phyloP scores from a whole-genome alignment of 1,140 invertebrate genomes.

The Glomeris maerens region DNA sequence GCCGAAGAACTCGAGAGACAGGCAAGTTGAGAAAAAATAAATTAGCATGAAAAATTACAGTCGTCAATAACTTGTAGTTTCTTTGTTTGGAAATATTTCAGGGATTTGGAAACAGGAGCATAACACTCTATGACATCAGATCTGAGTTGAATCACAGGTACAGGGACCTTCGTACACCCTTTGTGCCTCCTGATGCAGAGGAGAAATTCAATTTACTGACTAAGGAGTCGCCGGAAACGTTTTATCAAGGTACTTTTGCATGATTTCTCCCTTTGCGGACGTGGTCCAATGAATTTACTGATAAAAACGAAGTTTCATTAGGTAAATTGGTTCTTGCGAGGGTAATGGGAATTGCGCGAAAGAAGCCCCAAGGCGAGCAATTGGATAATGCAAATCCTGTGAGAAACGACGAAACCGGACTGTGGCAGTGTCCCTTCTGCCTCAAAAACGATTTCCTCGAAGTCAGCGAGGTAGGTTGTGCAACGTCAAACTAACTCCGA shows the following conservation, averaged over 20 bases:
- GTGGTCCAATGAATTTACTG: background rate
- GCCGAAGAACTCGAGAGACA: slow-evolving; percentile 92
- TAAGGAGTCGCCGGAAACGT: slow-evolving; percentile 89
- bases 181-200: slow-evolving; percentile 60
- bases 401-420: slow-evolving; percentile 76
- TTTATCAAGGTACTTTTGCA: slow-evolving; percentile 73
- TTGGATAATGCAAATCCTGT: slow-evolving; percentile 90
- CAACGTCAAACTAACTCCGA: background rate
- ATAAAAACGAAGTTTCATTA: slow-evolving; percentile 16
- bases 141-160: slow-evolving; percentile 90
- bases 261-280: background rate
- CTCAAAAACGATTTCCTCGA: slow-evolving; percentile 89
- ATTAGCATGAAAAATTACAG: background rate
- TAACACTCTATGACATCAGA: slow-evolving; percentile 93
- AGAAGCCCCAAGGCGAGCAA: slow-evolving; percentile 81
- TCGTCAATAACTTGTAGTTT: background rate
- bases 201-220: slow-evolving; percentile 89
- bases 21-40: slow-evolving; percentile 28
- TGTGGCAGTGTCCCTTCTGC: slow-evolving; percentile 97
- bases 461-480: slow-evolving; percentile 56
- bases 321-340: slow-evolving; percentile 35
- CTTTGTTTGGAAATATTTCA: slow-evolving; percentile 19
- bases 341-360: slow-evolving; percentile 44
- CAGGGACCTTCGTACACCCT: slow-evolving; percentile 77
- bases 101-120: slow-evolving; percentile 91